Conservation (phyloP, 2,797 vertebrate genomes). For the Parambassis ranga region DNA sequence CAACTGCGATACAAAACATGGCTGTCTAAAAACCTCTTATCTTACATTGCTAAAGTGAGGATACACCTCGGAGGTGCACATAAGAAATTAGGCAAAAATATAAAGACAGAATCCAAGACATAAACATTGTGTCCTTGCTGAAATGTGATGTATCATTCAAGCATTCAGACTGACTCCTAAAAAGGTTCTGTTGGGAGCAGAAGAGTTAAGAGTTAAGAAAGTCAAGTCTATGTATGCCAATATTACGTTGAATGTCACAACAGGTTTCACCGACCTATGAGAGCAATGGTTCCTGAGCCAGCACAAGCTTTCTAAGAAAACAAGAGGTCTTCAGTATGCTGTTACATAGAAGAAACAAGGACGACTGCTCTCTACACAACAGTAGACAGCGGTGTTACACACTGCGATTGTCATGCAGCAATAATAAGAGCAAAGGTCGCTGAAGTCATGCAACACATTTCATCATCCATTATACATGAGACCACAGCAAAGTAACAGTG, state of each 20-base stretch:
- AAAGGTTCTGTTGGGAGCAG: too few species aligned
- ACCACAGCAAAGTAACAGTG: constrained; percentile 16
- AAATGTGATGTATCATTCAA: too few species aligned
- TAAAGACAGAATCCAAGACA: too few species aligned
- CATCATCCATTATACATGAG: constrained; percentile 52
- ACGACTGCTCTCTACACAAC: background rate
- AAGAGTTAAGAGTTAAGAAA: constrained; percentile 5
- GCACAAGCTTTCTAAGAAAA: background rate
- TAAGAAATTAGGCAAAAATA: background rate
- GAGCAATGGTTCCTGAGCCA: background rate
- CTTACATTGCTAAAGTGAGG: background rate
- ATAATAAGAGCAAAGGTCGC: constrained; percentile 40
- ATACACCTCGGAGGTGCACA: background rate
- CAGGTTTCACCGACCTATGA: background rate
- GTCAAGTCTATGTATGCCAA: background rate
- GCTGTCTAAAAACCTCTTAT: background rate
- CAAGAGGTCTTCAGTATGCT: background rate
- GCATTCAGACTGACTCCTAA: too few species aligned
- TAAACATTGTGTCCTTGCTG: too few species aligned
- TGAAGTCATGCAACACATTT: constrained; percentile 38
- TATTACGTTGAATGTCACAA: background rate
- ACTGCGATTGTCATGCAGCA: constrained; percentile 14
- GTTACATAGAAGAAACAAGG: background rate
- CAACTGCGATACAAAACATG: background rate
- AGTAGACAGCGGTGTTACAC: background rate